Evolutionary conservation across 2,113 vertebrate species (phyloP).

Genomic region (Gyps fulvus): DNA sequence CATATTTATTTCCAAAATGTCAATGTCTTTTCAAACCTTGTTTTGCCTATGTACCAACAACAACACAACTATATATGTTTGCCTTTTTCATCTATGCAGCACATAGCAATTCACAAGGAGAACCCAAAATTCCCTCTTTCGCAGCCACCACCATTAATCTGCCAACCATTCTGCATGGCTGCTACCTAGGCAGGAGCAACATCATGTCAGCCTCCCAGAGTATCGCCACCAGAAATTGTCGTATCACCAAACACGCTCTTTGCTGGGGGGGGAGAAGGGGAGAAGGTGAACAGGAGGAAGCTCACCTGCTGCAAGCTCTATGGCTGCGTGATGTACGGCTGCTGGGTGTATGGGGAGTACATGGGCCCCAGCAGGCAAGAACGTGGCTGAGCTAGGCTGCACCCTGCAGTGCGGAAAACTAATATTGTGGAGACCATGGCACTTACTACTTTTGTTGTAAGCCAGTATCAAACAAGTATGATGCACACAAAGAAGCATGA

Average conservation of each 20-base stretch:
- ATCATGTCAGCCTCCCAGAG: neutral
- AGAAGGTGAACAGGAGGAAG: neutral
- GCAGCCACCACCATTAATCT: neutral
- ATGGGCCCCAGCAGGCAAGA: fast-evolving
- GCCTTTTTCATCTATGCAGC: neutral
- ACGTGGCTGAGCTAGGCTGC: fast-evolving
- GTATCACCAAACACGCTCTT: fast-evolving
- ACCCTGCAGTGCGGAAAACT: neutral
- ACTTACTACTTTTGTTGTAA: neutral
- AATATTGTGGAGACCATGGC: neutral
- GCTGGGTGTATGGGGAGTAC: neutral
- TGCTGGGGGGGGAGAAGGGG: neutral
- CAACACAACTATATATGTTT: neutral
- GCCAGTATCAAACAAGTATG: neutral
- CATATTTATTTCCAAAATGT: neutral
- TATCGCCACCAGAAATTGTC: neutral
- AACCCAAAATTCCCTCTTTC: neutral
- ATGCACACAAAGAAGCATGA: neutral
- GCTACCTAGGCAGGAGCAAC: fast-evolving
- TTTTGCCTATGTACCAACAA: neutral
- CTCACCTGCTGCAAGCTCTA: neutral
- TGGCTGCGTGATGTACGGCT: fast-evolving
- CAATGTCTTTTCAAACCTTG: neutral
- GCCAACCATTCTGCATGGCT: fast-evolving
- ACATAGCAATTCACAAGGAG: neutral